Evolutionary conservation across 2,888 invertebrate genomes (phyloP).

Genomic region (Myopa tessellatipennis): DNA sequence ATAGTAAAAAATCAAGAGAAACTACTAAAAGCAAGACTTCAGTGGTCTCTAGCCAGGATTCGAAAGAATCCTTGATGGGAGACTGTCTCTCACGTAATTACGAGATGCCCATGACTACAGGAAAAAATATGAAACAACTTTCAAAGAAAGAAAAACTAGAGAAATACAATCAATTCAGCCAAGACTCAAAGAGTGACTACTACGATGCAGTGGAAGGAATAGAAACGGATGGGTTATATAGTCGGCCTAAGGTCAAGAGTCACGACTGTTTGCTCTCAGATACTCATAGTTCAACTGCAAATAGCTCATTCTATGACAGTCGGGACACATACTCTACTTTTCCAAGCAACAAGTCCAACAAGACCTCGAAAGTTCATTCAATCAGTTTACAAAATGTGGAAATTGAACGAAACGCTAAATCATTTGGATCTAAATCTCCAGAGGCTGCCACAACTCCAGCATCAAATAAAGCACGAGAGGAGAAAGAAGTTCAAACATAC

Average conservation of each 20-base stretch:
- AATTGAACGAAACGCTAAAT: constrained; percentile 72
- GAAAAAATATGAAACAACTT: constrained; percentile 65
- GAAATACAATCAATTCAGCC: constrained; percentile 73
- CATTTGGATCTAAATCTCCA: constrained; percentile 63
- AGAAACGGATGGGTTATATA: constrained; percentile 55
- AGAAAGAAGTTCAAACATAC: constrained; percentile 63
- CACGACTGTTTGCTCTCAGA: constrained; percentile 74
- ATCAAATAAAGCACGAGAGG: constrained; percentile 58
- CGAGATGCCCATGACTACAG: constrained; percentile 68
- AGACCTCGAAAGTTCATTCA: constrained; percentile 74
- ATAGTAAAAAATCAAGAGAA: constrained; percentile 75
- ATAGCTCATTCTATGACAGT: constrained; percentile 70
- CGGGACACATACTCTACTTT: constrained; percentile 75
- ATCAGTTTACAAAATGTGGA: constrained; percentile 79
- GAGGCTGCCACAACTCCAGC: constrained; percentile 60
- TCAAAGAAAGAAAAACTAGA: constrained; percentile 68
- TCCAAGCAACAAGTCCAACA: constrained; percentile 72
- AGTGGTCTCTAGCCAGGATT: constrained; percentile 74
- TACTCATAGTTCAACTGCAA: constrained; percentile 64
- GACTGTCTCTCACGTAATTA: constrained; percentile 69
- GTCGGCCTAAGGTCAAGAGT: constrained; percentile 70
- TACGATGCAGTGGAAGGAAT: constrained; percentile 73
- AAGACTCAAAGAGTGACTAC: constrained; percentile 79
- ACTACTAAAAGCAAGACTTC: constrained; percentile 75
- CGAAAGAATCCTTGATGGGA: constrained; percentile 73